These are phyloP conservation scores for Chelmon rostratus DNA, from an alignment of 2,797 vertebrate genomes.

Conservation along the genomic window DNA sequence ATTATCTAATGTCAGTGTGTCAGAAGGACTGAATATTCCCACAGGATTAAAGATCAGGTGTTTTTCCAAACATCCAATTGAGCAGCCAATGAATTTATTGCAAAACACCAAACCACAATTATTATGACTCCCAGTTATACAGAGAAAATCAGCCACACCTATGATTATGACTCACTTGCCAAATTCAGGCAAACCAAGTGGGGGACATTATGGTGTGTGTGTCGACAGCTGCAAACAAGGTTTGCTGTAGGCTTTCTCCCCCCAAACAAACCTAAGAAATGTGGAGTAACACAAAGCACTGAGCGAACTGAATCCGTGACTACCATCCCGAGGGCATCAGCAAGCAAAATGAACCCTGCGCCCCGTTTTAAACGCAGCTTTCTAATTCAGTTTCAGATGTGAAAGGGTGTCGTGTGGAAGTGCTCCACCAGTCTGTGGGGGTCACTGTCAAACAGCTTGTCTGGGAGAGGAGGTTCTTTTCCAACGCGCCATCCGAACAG, in stretches of 20 bases:
- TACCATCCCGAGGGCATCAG: slow-evolving; percentile 22
- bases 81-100: slow-evolving; percentile 1
- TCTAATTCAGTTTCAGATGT: slow-evolving; percentile 50
- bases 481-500: slow-evolving; percentile 49
- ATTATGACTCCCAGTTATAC: not conserved
- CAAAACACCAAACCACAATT: slow-evolving; percentile 12
- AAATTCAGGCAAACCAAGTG: slow-evolving; percentile 19
- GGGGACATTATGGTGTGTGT: not conserved
- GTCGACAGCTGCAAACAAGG: not conserved
- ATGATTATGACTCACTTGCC: slow-evolving; percentile 2
- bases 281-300: not conserved
- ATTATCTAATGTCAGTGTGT: not conserved
- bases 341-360: slow-evolving; percentile 13
- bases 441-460: slow-evolving; percentile 63
- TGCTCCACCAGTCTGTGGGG: slow-evolving; percentile 58
- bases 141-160: slow-evolving; percentile 3
- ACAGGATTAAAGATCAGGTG: slow-evolving; percentile 1
- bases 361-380: slow-evolving; percentile 45
- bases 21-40: not conserved
- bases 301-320: slow-evolving; percentile 22
- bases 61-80: slow-evolving; percentile 8
- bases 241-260: not conserved
- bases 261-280: not conserved
- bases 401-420: slow-evolving; percentile 51
- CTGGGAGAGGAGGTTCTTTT: slow-evolving; percentile 57